phyloP scores from a whole-genome alignment of 92 coral and sea anemone species.

The Pocillopora grandis region DNA sequence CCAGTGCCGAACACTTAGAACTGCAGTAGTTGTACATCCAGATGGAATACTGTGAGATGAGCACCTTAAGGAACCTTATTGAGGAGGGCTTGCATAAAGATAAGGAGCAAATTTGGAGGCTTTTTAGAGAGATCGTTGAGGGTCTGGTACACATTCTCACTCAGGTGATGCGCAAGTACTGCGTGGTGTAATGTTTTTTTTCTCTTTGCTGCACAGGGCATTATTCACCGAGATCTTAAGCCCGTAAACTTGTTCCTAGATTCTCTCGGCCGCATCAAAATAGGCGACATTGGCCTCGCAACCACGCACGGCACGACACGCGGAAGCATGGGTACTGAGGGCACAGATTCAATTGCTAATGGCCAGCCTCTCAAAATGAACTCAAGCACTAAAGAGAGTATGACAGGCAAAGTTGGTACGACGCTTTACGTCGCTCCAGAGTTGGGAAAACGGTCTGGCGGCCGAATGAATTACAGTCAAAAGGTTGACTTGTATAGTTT shows the following conservation, averaged over 20 bases:
- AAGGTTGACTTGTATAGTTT: slow-evolving; percentile 84
- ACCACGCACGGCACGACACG: slow-evolving; percentile 85
- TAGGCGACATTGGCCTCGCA: slow-evolving; percentile 98
- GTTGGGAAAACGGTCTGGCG: slow-evolving; percentile 66
- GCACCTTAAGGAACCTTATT: slow-evolving; percentile 84
- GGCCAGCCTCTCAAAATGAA: slow-evolving; percentile 46
- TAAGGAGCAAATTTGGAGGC: slow-evolving; percentile 89
- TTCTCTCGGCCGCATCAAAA: slow-evolving; percentile 84
- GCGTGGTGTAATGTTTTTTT: background rate
- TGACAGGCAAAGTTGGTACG: slow-evolving; percentile 98
- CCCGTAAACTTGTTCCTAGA: slow-evolving; percentile 97
- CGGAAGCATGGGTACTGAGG: slow-evolving; percentile 66
- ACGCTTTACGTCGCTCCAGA: slow-evolving; percentile 92
- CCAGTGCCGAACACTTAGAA: slow-evolving; percentile 62
- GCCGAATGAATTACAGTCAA: slow-evolving; percentile 64
- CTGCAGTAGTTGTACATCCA: slow-evolving; percentile 93
- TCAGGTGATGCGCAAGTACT: slow-evolving; percentile 53
- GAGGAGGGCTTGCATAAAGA: slow-evolving; percentile 85
- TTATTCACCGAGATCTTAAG: slow-evolving; percentile 96
- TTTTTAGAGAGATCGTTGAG: slow-evolving; percentile 94
- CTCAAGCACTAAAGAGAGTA: slow-evolving; percentile 77
- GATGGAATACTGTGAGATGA: slow-evolving; percentile 98
- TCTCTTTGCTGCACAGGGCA: slow-evolving; percentile 58
- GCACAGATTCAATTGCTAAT: slow-evolving; percentile 35
- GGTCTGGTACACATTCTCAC: slow-evolving; percentile 96